phyloP scores from a whole-genome alignment of 2,797 vertebrate genomes.

The Ceryle rudis region DNA sequence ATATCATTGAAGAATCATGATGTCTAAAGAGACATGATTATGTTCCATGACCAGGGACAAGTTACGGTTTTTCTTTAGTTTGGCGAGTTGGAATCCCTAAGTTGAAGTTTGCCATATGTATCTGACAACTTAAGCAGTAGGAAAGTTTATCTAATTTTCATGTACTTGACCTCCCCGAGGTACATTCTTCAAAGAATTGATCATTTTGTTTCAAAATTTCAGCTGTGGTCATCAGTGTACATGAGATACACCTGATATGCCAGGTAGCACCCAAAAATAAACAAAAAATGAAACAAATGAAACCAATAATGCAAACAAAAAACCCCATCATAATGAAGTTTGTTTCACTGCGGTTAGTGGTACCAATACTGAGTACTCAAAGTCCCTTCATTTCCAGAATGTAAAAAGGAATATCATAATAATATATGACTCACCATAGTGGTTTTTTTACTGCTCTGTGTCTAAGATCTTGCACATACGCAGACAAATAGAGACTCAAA shows the following conservation, averaged over 20 bases:
- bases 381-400: neutral
- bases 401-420: neutral
- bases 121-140: neutral
- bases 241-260: neutral
- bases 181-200: neutral
- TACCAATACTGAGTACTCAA: neutral
- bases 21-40: neutral
- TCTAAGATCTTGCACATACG: neutral
- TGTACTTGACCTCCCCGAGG: neutral
- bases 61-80: neutral
- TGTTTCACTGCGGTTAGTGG: neutral
- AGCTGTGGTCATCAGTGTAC: neutral
- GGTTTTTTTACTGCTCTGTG: neutral
- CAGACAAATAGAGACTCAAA: neutral
- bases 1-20: neutral
- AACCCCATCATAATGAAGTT: accelerated
- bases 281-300: neutral
- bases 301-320: neutral
- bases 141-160: neutral
- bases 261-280: neutral
- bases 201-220: neutral
- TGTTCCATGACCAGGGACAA: neutral
- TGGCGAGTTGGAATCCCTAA: neutral
- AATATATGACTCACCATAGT: neutral
- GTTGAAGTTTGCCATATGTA: neutral